phyloP scores from a whole-genome alignment of 2,888 invertebrate species.

The Agrochola circellaris region DNA sequence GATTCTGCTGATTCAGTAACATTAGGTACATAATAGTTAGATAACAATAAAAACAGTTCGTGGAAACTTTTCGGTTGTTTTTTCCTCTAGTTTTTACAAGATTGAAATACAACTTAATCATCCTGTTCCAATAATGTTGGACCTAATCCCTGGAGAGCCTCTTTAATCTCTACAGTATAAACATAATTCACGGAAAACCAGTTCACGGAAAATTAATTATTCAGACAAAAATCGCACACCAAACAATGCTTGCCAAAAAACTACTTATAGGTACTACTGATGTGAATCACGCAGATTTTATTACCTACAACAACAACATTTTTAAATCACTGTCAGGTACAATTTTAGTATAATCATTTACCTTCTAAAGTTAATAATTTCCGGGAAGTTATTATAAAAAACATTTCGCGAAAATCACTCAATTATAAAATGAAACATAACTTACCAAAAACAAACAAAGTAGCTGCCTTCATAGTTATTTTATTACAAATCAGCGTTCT shows the following conservation, averaged over 20 bases:
- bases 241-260: slow-evolving; percentile 38
- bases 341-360: not conserved
- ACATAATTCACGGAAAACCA: slow-evolving; percentile 1
- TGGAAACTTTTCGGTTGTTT: not conserved
- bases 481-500: slow-evolving; percentile 70
- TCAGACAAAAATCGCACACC: slow-evolving; percentile 2
- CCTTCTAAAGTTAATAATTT: not conserved
- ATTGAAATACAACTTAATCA: not conserved
- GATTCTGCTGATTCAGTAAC: not conserved
- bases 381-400: not conserved
- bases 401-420: not conserved
- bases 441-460: slow-evolving; percentile 85
- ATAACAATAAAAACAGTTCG: not conserved
- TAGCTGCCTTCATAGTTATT: slow-evolving; percentile 80
- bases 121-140: not conserved
- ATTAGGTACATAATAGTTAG: not conserved
- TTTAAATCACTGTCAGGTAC: not conserved
- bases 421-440: slow-evolving; percentile 14
- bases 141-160: not conserved
- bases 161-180: not conserved
- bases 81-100: not conserved
- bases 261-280: not conserved
- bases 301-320: slow-evolving; percentile 3
- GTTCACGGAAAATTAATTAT: not conserved
- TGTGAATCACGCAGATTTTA: slow-evolving; percentile 23